Conservation (phyloP, 1,140 invertebrate species). For the Brachionus calyciflorus region DNA sequence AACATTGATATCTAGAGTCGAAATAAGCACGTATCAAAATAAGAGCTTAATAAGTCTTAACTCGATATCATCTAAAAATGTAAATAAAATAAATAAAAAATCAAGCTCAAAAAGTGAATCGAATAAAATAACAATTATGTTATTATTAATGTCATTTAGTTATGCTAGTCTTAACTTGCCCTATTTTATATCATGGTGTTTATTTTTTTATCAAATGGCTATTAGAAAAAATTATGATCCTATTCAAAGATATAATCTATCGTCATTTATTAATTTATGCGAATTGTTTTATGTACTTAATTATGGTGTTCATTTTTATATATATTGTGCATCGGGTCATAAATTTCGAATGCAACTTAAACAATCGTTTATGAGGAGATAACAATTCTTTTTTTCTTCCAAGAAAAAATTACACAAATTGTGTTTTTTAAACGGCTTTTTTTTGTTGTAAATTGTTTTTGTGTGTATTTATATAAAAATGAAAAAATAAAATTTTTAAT, state of each 20-base stretch:
- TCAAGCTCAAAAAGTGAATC: constrained; percentile 20
- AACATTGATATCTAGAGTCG: background rate
- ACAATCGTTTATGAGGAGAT: too few relatives aligned
- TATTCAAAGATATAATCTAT: background rate
- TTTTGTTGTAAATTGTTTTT: too few relatives aligned
- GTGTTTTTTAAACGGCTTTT: too few relatives aligned
- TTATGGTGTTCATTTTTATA: constrained; percentile 42
- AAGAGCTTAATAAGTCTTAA: background rate
- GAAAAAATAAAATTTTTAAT: too few relatives aligned
- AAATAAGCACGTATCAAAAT: background rate
- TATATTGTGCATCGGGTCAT: constrained; percentile 42
- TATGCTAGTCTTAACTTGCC: constrained; percentile 31
- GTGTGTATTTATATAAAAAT: too few relatives aligned
- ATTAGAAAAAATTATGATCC: background rate
- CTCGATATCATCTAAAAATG: background rate
- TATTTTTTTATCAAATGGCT: constrained; percentile 39
- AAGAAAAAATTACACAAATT: too few relatives aligned
- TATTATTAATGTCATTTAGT: constrained; percentile 28
- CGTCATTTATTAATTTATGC: constrained; percentile 27
- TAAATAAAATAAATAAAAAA: too few relatives aligned
- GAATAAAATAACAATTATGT: constrained; percentile 20
- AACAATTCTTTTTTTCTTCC: too few relatives aligned
- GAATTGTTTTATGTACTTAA: constrained; percentile 45
- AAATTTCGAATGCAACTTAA: constrained; percentile 25
- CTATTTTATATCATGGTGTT: constrained; percentile 39